These are phyloP conservation scores for Sepioteuthis lessoniana DNA, from an alignment of 2,888 invertebrate genomes.

Conservation along the genomic window DNA sequence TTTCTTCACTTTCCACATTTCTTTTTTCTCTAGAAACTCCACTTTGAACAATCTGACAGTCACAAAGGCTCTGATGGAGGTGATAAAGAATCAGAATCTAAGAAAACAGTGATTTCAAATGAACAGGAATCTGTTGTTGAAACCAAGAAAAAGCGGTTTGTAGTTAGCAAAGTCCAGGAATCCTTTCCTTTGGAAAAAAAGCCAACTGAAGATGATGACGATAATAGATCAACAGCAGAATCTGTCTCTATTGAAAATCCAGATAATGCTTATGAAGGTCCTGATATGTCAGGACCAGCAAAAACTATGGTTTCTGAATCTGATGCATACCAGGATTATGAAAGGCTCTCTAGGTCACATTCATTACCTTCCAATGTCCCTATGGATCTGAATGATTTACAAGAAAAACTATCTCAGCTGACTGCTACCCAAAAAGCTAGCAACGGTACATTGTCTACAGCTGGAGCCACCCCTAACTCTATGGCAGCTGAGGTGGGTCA, in stretches of 20 bases:
- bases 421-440: constrained; percentile 56
- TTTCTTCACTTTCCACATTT: background rate
- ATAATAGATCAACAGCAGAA: constrained; percentile 61
- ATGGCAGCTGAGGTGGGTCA: constrained; percentile 36
- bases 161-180: constrained; percentile 62
- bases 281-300: constrained; percentile 52
- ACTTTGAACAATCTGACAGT: constrained; percentile 53
- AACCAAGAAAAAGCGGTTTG: constrained; percentile 60
- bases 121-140: constrained; percentile 57
- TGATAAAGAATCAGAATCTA: constrained; percentile 20
- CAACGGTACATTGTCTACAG: constrained; percentile 49
- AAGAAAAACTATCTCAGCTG: constrained; percentile 64
- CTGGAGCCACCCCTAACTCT: constrained; percentile 46
- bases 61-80: background rate
- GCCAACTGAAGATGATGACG: constrained; percentile 61
- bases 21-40: constrained; percentile 59
- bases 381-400: constrained; percentile 66
- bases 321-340: constrained; percentile 53
- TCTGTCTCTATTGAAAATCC: constrained; percentile 56
- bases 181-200: constrained; percentile 37
- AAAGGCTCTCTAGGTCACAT: constrained; percentile 56
- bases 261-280: constrained; percentile 44
- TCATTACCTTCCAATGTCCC: constrained; percentile 57
- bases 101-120: background rate
- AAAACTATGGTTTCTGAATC: constrained; percentile 48